Percentiles rank a stretch among this genome's conserved stretches.
Evolutionary conservation across 2,113 vertebrate genomes (phyloP).

Genomic region (Coryphaenoides rupestris): DNA sequence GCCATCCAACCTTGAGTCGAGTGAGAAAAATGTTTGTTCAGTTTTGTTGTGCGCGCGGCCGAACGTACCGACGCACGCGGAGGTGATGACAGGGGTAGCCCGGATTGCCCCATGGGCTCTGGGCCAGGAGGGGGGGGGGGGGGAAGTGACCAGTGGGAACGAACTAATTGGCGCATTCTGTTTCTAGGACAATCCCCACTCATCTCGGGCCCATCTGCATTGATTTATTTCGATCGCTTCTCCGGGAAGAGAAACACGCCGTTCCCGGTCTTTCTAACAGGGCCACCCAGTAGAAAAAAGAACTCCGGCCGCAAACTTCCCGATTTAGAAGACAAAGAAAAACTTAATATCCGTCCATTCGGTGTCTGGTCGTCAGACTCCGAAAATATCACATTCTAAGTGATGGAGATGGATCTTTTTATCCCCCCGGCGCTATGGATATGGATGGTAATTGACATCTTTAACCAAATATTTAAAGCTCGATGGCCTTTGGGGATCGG

Average conservation of each 20-base stretch:
- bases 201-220: slow-evolving; percentile 41
- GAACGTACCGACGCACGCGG: too few relatives aligned
- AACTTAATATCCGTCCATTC: slow-evolving; percentile 37
- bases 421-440: slow-evolving; percentile 18
- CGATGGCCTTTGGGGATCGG: slow-evolving; percentile 23
- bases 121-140: too few relatives aligned
- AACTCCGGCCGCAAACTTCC: slow-evolving; percentile 25
- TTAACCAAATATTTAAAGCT: slow-evolving; percentile 33
- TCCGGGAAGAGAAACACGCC: too few relatives aligned
- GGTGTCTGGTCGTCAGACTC: slow-evolving; percentile 27
- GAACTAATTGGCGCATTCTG: slow-evolving; percentile 32
- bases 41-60: too few relatives aligned
- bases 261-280: slow-evolving; percentile 49
- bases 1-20: too few relatives aligned
- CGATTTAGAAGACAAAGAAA: slow-evolving; percentile 38
- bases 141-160: too few relatives aligned
- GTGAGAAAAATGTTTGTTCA: too few relatives aligned
- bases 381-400: slow-evolving; percentile 18
- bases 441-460: slow-evolving; percentile 34
- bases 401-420: slow-evolving; percentile 39
- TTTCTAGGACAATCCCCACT: too few relatives aligned
- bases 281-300: slow-evolving; percentile 38
- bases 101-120: too few relatives aligned
- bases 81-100: too few relatives aligned
- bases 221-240: too few relatives aligned